Percentiles rank a stretch among this genome's conserved stretches.
These are phyloP conservation scores for Tinamus major DNA, from an alignment of 2,797 vertebrate genomes.

Conservation along the genomic window DNA sequence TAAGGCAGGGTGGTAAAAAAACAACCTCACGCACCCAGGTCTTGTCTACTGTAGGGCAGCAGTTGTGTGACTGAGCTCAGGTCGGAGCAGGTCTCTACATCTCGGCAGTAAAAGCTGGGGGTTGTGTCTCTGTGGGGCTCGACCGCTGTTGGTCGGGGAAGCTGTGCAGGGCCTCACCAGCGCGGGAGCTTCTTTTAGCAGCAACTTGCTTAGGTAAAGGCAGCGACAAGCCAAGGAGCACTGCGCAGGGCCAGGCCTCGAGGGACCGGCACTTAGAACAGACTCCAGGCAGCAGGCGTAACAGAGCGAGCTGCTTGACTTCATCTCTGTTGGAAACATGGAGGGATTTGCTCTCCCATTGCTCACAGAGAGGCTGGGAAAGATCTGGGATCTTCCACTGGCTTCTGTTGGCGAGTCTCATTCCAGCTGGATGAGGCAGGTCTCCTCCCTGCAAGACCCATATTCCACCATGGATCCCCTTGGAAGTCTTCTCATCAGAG, in stretches of 20 bases:
- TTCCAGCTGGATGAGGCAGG: neutral
- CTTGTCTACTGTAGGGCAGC: neutral
- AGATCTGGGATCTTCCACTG: neutral
- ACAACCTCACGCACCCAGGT: neutral
- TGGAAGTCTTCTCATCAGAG: neutral
- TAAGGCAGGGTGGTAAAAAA: neutral
- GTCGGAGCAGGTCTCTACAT: neutral
- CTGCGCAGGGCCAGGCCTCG: accelerated
- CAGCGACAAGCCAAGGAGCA: accelerated
- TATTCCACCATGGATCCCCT: neutral
- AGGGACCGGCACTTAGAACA: neutral
- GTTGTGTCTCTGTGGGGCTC: neutral
- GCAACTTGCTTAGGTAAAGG: neutral
- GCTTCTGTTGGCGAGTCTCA: neutral
- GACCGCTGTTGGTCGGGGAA: neutral
- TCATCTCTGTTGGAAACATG: accelerated
- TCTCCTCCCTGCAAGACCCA: neutral
- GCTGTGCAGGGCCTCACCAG: no score
- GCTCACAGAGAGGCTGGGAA: neutral
- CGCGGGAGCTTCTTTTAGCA: neutral
- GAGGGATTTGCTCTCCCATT: neutral
- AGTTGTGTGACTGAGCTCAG: neutral
- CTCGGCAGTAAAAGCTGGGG: no score
- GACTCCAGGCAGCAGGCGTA: neutral
- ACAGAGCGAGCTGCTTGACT: neutral